Evolutionary conservation across 2,797 vertebrate species (phyloP).

Genomic region (Mus minutoides): DNA sequence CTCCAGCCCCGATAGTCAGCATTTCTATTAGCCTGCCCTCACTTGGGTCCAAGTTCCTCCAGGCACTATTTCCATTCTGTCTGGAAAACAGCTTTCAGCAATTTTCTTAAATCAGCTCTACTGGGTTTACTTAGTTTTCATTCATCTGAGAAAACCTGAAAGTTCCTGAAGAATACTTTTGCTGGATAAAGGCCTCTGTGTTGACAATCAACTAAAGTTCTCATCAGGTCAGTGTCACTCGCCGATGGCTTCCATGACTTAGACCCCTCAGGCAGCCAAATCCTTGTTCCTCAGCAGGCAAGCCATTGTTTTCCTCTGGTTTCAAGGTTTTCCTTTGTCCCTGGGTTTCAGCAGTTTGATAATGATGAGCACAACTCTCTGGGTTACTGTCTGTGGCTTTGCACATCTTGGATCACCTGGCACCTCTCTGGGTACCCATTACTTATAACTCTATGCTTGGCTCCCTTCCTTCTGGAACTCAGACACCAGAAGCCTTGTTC

Average conservation of each 20-base stretch:
- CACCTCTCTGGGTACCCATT: background rate
- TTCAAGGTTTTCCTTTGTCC: background rate
- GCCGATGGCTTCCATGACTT: background rate
- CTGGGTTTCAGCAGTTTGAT: background rate
- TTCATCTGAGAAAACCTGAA: background rate
- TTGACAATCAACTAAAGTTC: background rate
- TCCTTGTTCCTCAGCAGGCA: background rate
- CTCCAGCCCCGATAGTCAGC: no score
- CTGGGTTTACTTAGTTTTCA: constrained; percentile 5
- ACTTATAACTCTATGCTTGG: background rate
- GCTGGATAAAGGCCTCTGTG: background rate
- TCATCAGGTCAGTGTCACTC: background rate
- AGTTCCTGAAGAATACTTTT: background rate
- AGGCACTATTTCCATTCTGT: background rate
- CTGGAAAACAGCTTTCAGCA: background rate
- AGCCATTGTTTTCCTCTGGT: background rate
- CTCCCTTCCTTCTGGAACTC: background rate
- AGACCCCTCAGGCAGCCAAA: background rate
- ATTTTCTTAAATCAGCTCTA: background rate
- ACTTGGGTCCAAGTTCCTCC: background rate
- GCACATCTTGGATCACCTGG: background rate
- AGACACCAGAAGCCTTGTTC: background rate
- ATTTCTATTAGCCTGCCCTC: background rate
- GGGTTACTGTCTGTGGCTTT: background rate
- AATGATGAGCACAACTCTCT: background rate